These are phyloP conservation scores for Cynocephalus volans DNA, from an alignment of 2,113 vertebrate genomes.

Conservation along the genomic window DNA sequence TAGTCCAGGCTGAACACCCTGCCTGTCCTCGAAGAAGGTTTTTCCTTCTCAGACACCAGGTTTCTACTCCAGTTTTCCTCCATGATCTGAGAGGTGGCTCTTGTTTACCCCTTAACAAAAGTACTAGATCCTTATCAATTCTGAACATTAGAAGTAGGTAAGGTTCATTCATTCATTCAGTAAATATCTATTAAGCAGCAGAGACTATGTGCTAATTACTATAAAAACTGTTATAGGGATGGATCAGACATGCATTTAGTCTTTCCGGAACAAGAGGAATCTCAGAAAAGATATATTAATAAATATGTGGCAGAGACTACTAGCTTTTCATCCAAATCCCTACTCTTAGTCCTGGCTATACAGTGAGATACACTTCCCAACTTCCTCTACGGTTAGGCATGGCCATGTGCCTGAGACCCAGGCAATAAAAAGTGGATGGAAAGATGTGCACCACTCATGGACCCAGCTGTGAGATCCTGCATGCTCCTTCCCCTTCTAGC, in stretches of 20 bases:
- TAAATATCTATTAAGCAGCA: not conserved
- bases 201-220: not conserved
- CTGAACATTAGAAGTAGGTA: not conserved
- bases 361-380: not conserved
- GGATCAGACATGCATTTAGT: not conserved
- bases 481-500: not conserved
- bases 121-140: not conserved
- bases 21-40: not conserved
- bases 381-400: not conserved
- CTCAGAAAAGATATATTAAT: constrained; percentile 24
- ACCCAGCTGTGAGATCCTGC: not conserved
- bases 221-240: not conserved
- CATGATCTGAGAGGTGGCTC: not conserved
- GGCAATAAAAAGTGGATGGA: not conserved
- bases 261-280: not conserved
- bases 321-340: not conserved
- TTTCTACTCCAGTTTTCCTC: not conserved
- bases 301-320: not conserved
- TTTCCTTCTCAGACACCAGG: not conserved
- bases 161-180: constrained; percentile 4
- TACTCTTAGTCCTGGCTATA: not conserved
- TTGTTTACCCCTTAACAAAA: constrained; percentile 1
- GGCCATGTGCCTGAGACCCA: not conserved
- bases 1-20: not conserved
- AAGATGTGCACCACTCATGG: not conserved